A percentile compares a stretch with the other conserved stretches of the same genome.
These are phyloP conservation scores for Protaetia brevitarsis DNA, from an alignment of 1,140 invertebrate genomes.

Conservation along the genomic window DNA sequence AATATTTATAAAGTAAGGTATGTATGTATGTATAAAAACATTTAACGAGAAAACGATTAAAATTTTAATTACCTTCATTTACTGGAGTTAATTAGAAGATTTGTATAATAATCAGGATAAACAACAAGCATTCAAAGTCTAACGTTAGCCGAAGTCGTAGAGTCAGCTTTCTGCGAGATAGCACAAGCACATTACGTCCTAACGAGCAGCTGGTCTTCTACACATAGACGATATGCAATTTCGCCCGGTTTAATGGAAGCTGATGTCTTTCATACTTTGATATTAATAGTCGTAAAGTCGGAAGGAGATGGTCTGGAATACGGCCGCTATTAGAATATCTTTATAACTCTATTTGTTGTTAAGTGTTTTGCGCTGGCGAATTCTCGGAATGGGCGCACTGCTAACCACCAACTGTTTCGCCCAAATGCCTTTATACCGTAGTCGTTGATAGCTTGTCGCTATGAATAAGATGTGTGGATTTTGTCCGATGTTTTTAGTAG, in stretches of 20 bases:
- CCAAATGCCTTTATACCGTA: not conserved
- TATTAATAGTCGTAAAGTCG: slow-evolving; percentile 13
- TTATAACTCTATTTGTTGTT: slow-evolving; percentile 14
- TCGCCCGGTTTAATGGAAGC: slow-evolving; percentile 4
- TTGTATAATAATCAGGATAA: too few relatives aligned
- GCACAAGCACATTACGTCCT: not conserved
- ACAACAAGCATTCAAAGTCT: too few relatives aligned
- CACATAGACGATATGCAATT: slow-evolving; percentile 11
- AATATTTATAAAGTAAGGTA: too few relatives aligned
- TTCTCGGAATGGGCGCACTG: not conserved
- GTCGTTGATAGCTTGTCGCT: not conserved
- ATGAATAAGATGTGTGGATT: too few relatives aligned
- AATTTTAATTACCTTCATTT: too few relatives aligned
- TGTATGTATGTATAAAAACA: too few relatives aligned
- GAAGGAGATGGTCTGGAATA: not conserved
- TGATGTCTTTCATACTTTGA: slow-evolving; percentile 15
- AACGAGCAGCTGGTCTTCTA: slow-evolving; percentile 5
- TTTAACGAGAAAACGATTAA: too few relatives aligned
- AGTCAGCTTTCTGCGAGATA: slow-evolving; percentile 7
- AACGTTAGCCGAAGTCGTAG: too few relatives aligned
- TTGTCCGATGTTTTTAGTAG: too few relatives aligned
- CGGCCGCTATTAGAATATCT: slow-evolving; percentile 11
- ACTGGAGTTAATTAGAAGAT: too few relatives aligned
- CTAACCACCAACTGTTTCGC: not conserved
- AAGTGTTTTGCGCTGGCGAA: not conserved